Evolutionary conservation across 2,113 vertebrate genomes (phyloP).

Genomic region (Leptodactylus fuscus): DNA sequence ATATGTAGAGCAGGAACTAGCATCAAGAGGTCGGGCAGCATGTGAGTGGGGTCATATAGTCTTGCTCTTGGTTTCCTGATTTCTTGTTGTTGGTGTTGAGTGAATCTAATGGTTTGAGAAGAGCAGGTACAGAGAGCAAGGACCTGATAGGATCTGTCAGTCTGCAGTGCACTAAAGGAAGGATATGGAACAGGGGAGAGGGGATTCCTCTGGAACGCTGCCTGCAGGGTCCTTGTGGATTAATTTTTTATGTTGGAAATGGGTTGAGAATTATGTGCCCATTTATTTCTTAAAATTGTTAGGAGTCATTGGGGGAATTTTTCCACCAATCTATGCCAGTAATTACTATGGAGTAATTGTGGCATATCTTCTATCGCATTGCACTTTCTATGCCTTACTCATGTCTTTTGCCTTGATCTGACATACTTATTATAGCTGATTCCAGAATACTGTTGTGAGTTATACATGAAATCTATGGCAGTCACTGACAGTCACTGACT

Average conservation of each 20-base stretch:
- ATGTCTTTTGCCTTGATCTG: too few species aligned
- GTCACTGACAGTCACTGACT: too few species aligned
- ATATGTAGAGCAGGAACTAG: background rate
- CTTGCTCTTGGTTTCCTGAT: conserved; percentile 12
- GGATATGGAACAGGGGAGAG: background rate
- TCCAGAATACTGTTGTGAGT: too few species aligned
- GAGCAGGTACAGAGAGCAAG: conserved; percentile 20
- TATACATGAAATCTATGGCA: too few species aligned
- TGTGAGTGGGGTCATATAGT: conserved; percentile 3
- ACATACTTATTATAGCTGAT: too few species aligned
- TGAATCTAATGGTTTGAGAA: conserved; percentile 15
- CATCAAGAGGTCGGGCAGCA: conserved; percentile 16
- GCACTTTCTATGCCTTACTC: too few species aligned
- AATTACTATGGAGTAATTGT: too few species aligned
- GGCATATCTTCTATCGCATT: too few species aligned
- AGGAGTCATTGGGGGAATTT: too few species aligned
- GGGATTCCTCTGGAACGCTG: conserved; percentile 15
- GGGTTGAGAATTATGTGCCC: background rate
- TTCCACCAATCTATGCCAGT: too few species aligned
- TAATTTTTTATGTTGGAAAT: background rate
- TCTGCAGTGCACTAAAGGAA: conserved; percentile 38
- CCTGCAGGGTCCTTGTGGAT: background rate
- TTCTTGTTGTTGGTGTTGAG: conserved; percentile 44
- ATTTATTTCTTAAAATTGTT: too few species aligned
- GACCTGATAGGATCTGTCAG: conserved; percentile 47